Evolutionary conservation across 2,113 vertebrate species (phyloP), one percentile per base, ranked within the genome.

Genomic region (Poeciliopsis retropinna): DNA sequence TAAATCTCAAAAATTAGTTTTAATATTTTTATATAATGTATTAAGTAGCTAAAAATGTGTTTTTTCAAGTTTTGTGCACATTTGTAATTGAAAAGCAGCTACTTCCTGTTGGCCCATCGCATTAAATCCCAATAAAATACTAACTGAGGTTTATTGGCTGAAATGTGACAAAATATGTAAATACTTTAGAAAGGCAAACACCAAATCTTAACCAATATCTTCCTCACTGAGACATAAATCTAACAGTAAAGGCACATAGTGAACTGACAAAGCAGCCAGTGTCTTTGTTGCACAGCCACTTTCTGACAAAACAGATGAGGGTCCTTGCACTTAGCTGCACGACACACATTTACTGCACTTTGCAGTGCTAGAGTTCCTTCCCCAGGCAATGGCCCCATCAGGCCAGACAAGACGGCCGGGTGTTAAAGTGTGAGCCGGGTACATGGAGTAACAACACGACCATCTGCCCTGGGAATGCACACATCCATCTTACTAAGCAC

Each of bases 401-500:
- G 85, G 79, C 85, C 87, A 90, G 87, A 92, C 89, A 88, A 88
- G 87, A 78, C 82, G 85, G 76, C 81, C 54, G 84, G 78, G 88
- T 91, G 84, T 88, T 92, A 89, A 90, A 91, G 82, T 91, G 88
- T 84, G 90, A 90, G 81, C 75, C 41, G 73, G 87, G 82, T 87
- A 88, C 89, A 93, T 75, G 37, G 66, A 84, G 82, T 73, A 93
- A 86, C 91, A 93, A 90, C 90, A 85, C 66, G 84, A 85, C 89
- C 93, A 92, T 92, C 92, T 94, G 89, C 88, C 88, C 87, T 86
- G 86, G 89, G 89, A 91, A 89, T 81, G 89, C 87, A 83, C 79
- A 83, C 91, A 93, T 94, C 87, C 85, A 91, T 94, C 92, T 93
- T 93, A 88, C 84, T 82, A 67, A 89, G 83, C 84, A 88, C 89